Evolutionary conservation across 2,888 invertebrate species (phyloP).

Genomic region (Agrotis puta): DNA sequence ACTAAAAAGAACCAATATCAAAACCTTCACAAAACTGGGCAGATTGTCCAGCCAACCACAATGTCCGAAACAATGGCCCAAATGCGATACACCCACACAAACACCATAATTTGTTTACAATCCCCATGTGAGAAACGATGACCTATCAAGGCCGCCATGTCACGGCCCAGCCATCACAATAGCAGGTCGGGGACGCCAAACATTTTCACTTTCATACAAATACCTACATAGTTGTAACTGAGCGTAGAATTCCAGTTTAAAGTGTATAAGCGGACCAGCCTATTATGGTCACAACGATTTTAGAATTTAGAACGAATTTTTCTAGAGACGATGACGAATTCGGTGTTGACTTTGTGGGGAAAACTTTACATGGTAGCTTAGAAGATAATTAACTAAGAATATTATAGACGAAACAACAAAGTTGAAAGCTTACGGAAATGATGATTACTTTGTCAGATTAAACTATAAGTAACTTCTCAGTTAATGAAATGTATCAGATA

Average conservation of each 20-base stretch:
- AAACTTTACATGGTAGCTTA: not conserved
- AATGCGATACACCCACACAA: conserved; percentile 62
- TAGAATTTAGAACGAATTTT: conserved; percentile 49
- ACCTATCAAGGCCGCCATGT: conserved; percentile 83
- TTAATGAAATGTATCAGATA: not conserved
- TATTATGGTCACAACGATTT: conserved; percentile 52
- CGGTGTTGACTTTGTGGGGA: not conserved
- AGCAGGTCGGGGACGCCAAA: conserved; percentile 80
- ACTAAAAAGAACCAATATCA: conserved; percentile 5
- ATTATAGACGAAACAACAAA: conserved; percentile 5
- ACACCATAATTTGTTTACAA: conserved; percentile 79
- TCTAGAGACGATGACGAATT: conserved; percentile 33
- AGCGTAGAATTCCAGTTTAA: conserved; percentile 66
- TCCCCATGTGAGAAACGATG: conserved; percentile 78
- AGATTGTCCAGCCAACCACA: conserved; percentile 11
- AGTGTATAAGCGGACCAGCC: conserved; percentile 46
- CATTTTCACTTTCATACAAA: conserved; percentile 85
- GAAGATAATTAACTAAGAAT: not conserved
- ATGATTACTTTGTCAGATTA: not conserved
- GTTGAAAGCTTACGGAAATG: not conserved
- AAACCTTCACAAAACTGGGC: conserved; percentile 13
- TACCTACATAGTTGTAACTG: conserved; percentile 69
- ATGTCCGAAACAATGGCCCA: conserved; percentile 56
- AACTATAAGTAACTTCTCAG: not conserved
- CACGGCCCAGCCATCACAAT: conserved; percentile 82